These are phyloP conservation scores for Hecatera dysodea DNA, from an alignment of 2,888 invertebrate species.

Conservation along the genomic window DNA sequence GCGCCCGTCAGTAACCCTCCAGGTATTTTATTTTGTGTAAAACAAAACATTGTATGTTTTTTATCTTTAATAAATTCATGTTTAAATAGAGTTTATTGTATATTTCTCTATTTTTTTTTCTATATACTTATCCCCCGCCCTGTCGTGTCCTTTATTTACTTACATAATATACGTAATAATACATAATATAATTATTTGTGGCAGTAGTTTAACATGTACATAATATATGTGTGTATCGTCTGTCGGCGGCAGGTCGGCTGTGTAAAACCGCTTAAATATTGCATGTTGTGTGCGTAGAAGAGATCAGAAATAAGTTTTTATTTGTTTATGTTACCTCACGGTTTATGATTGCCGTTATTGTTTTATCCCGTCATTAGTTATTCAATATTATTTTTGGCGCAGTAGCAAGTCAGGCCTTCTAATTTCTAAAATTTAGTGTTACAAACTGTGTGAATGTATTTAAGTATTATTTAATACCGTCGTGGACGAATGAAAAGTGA, in stretches of 20 bases:
- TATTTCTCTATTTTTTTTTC: slow-evolving; percentile 89
- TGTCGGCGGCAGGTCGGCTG: slow-evolving; percentile 83
- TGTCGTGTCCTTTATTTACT: slow-evolving; percentile 85
- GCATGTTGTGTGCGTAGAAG: slow-evolving; percentile 85
- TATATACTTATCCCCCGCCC: slow-evolving; percentile 84
- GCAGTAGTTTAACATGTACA: slow-evolving; percentile 87
- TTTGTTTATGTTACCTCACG: slow-evolving; percentile 87
- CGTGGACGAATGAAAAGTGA: slow-evolving; percentile 69
- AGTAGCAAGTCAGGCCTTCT: slow-evolving; percentile 76
- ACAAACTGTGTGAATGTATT: slow-evolving; percentile 66
- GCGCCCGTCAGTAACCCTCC: slow-evolving; percentile 81
- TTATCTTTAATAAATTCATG: slow-evolving; percentile 91
- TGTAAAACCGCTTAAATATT: slow-evolving; percentile 84
- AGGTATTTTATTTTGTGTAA: slow-evolving; percentile 91
- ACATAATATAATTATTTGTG: slow-evolving; percentile 85
- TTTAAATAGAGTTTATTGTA: slow-evolving; percentile 90
- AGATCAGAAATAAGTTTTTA: slow-evolving; percentile 85
- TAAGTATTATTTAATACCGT: slow-evolving; percentile 69
- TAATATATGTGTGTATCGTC: slow-evolving; percentile 82
- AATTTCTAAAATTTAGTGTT: slow-evolving; percentile 74
- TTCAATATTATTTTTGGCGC: slow-evolving; percentile 81
- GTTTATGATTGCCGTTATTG: slow-evolving; percentile 83
- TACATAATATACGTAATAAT: slow-evolving; percentile 82
- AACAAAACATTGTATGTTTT: slow-evolving; percentile 90
- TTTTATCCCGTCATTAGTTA: slow-evolving; percentile 77